Evolutionary conservation across 2,797 vertebrate species (phyloP), one percentile per base, ranked within the genome.

Genomic region (Takifugu rubripes): DNA sequence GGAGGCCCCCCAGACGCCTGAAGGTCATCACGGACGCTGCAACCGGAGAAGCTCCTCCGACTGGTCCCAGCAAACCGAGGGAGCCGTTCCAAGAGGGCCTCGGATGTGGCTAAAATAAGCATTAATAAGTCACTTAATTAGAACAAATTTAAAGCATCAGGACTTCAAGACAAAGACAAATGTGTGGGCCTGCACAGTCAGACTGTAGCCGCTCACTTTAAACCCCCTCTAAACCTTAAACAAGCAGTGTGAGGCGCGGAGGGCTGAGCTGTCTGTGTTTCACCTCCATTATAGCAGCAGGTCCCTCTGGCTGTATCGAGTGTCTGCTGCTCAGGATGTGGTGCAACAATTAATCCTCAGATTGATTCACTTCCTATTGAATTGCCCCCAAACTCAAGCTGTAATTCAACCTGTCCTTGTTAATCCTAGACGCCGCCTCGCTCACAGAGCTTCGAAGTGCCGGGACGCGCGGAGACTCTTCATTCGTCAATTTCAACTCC

Each of bases 321-420:
- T 91, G 84, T 90, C 89, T 78, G 76, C 82, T 82, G 67, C 87
- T 89, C 90, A 91, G 90, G 89, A 92, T 91, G 89, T 88, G 88
- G 89, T 85, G 84, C 87, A 90, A 89, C 91, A 91, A 91, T 91
- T 91, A 90, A 91, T 92, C 91, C 88, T 89, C 83, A 82, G 86
- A 92, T 91, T 91, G 91, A 90, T 92, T 90, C 84, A 87, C 89
- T 92, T 92, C 91, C 90, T 90, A 87, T 89, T 90, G 88, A 90
- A 90, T 90, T 86, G 89, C 87, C 87, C 79, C 88, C 82, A 87
- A 90, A 89, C 85, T 87, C 70, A 77, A 85, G 77, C 70, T 83
- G 91, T 88, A 92, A 92, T 85, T 86, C 70, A 84, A 91, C 75
- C 85, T 84, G 86, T 84, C 84, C 81, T 68, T 76, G 82, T 81